Evolutionary conservation across 2,797 vertebrate genomes (phyloP).

Genomic region (Phaenicophaeus curvirostris): DNA sequence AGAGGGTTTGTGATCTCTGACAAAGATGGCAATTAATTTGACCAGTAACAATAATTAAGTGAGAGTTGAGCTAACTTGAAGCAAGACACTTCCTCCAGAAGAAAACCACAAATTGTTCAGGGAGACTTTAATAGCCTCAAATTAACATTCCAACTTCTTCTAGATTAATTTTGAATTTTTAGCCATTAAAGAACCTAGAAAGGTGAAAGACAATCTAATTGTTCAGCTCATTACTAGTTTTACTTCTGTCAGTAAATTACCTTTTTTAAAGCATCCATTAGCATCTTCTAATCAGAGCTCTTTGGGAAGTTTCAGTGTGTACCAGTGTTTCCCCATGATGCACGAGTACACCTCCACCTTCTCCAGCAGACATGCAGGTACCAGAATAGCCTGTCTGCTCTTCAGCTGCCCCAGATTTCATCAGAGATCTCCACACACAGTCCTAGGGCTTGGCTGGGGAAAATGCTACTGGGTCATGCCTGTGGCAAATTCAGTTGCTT

Average conservation of each 20-base stretch:
- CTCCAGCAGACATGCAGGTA: background rate
- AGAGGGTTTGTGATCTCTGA: background rate
- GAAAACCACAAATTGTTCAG: background rate
- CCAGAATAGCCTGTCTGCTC: background rate
- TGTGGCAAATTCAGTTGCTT: background rate
- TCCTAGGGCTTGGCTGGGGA: background rate
- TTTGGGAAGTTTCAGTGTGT: background rate
- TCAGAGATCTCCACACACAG: background rate
- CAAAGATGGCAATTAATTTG: background rate
- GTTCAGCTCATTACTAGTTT: background rate
- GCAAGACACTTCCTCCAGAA: background rate
- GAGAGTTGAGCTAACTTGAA: background rate
- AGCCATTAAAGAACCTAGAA: background rate
- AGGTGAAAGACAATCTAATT: background rate
- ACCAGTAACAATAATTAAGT: background rate
- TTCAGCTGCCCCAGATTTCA: background rate
- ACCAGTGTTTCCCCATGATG: background rate
- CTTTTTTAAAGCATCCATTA: background rate
- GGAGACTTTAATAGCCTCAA: background rate
- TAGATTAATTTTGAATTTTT: background rate
- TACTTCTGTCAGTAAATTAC: background rate
- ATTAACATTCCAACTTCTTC: background rate
- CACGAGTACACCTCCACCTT: background rate
- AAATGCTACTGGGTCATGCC: background rate
- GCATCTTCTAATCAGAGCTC: background rate